These are phyloP conservation scores for Chromobotia macracanthus DNA, from an alignment of 2,797 vertebrate species.

Conservation along the genomic window DNA sequence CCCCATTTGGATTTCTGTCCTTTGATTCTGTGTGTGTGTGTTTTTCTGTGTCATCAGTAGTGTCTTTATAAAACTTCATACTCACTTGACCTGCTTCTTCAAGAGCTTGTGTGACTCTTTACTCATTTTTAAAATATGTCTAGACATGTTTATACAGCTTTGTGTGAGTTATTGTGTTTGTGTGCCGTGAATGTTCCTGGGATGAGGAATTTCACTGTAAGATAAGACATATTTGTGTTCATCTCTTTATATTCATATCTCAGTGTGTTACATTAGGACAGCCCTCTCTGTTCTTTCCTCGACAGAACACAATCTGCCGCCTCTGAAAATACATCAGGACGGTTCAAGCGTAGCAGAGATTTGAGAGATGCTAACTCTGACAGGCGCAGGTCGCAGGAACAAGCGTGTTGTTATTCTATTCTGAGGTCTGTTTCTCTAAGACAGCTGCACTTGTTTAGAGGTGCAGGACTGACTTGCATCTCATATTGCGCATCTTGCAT, in stretches of 20 bases:
- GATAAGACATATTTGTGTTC: background rate
- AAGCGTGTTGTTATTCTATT: slow-evolving; percentile 1
- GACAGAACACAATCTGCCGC: background rate
- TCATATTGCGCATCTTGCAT: slow-evolving; percentile 14
- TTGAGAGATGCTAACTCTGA: background rate
- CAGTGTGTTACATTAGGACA: slow-evolving; percentile 5
- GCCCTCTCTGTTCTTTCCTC: background rate
- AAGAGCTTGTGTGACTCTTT: background rate
- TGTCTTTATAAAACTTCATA: background rate
- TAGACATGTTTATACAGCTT: slow-evolving; percentile 8
- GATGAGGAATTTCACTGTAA: slow-evolving; percentile 11
- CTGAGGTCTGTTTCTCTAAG: background rate
- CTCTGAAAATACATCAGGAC: background rate
- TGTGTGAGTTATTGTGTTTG: background rate
- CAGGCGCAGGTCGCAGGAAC: background rate
- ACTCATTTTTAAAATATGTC: slow-evolving; percentile 1
- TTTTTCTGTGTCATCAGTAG: background rate
- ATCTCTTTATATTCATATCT: slow-evolving; percentile 6
- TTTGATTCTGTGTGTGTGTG: background rate
- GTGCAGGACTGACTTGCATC: background rate
- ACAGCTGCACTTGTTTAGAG: background rate
- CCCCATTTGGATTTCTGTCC: background rate
- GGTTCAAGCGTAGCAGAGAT: background rate
- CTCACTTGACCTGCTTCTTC: slow-evolving; percentile 7
- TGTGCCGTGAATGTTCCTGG: background rate